Evolutionary conservation across 1,140 invertebrate species (phyloP), one percentile per base, ranked within the genome.

Genomic region (Drosophila nigrodunni): DNA sequence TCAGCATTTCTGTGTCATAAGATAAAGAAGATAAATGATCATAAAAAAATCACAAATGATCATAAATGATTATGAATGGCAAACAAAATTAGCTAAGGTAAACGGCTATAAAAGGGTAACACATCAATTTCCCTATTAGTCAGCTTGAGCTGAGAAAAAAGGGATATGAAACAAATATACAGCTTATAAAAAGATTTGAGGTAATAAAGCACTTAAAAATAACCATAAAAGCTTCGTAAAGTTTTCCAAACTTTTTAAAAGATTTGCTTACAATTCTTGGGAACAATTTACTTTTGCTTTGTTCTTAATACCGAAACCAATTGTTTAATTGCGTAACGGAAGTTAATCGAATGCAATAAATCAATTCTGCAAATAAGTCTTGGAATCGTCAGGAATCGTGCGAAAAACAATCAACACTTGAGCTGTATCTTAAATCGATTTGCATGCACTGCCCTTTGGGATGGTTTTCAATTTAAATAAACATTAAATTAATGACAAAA

Each of bases 401-500:
- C 6, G 25, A 30, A 30, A 30, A 30, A 30, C 25, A 30, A 30
- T 30, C 25, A 30, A 30, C 9, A 10, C n/a, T 57, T 68, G 9
- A 52, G 18, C 7, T 66, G 34, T 64, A 37, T 43, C 25, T 39
- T 50, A 46, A 73, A 58, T 67, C 35, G 57, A 68, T 60, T 68
- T 61, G 57, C 55, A 61, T 7, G 13, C 39, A 18, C 18, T 0
- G 11, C 43, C 66, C n/a, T 35, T 62, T 46, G 66, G 43, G 25
- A 30, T 30, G 25, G 4, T 9, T 44, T 54, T 46, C 7, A 55
- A 58, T 70, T 57, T 58, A 39, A 74, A 47, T 68, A 18, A 61
- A 54, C 65, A 35, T 74, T 69, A 77, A 83, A 79, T 87, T 70
- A 77, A 74, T 79, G 78, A 57, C 78, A 85, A 87, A 86, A 86